Evolutionary conservation across 2,888 invertebrate species (phyloP), one percentile per base, ranked within the genome.

Genomic region (Pseudeuparius sepicola): DNA sequence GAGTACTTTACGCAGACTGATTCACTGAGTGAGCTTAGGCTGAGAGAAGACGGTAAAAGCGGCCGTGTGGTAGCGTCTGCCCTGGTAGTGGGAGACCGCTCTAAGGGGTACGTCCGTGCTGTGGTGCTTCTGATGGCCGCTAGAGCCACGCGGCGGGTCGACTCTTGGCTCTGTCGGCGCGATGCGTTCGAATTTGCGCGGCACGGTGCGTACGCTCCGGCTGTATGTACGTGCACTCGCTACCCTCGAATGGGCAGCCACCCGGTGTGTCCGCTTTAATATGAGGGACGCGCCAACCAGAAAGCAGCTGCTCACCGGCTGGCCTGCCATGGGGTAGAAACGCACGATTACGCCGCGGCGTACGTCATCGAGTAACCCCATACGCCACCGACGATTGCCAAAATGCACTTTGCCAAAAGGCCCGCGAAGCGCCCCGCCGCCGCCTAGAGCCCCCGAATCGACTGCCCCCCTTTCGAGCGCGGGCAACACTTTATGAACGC

Each of bases 231-330:
- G n/a, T n/a, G n/a, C 47, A 46, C 51, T 54, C 45, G 49, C 59
- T 56, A 59, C 60, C 60, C 59, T 59, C 57, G 55, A 57, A 56
- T 57, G 57, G 49, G 41, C 52, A 52, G 51, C 50, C 55, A 54
- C 53, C 54, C 57, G 55, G 54, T 53, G 49, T 53, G 53, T 47
- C 51, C 50, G 53, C 52, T 54, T 57, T 58, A 56, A 57, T 57
- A 56, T 55, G 53, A 57, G 57, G 58, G 44, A 41, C 45, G 40
- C 45, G 40, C 37, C 36, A 37, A 34, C 37, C 25, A 35, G n/a
- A 44, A 42, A 42, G 41, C 46, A 46, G 46, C 46, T 46, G 46
- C 43, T 44, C 37, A 48, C 51, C 53, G 55, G 52, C 53, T 54
- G 53, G 47, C 51, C 44, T 51, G 45, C 51, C 52, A 52, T 44